A percentile compares a stretch with the other conserved stretches of the same genome.
phyloP scores from a whole-genome alignment of 1,140 invertebrate genomes.

The Calycopis cecrops region DNA sequence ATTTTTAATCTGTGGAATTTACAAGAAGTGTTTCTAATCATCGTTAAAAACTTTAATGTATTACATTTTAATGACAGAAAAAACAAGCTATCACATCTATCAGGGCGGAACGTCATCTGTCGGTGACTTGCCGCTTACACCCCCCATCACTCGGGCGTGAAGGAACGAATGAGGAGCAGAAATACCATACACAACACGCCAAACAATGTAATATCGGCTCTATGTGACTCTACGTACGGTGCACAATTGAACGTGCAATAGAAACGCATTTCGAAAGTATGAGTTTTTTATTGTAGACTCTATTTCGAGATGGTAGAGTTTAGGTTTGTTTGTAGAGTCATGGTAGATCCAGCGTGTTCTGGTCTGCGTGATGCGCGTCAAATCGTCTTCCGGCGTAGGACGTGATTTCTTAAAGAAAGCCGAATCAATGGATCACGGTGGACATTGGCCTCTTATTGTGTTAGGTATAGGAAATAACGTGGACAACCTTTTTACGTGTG shows the following conservation, averaged over 20 bases:
- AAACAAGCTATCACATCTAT: slow-evolving; percentile 49
- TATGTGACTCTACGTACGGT: slow-evolving; percentile 11
- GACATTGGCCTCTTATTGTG: slow-evolving; percentile 65
- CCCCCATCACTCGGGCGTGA: slow-evolving; percentile 31
- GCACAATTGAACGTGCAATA: neutral
- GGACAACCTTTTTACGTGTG: too few species aligned
- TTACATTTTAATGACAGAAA: slow-evolving; percentile 17
- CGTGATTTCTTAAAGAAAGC: slow-evolving; percentile 72
- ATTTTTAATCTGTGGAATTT: too few species aligned
- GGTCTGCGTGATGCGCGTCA: slow-evolving; percentile 51
- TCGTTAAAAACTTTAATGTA: slow-evolving; percentile 3
- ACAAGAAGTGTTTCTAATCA: too few species aligned
- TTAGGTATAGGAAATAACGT: too few species aligned
- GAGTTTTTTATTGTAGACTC: neutral
- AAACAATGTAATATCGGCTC: slow-evolving; percentile 24
- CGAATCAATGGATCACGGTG: slow-evolving; percentile 62
- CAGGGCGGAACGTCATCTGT: slow-evolving; percentile 37
- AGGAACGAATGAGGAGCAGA: slow-evolving; percentile 27
- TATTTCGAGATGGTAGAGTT: slow-evolving; percentile 17
- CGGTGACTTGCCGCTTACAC: slow-evolving; percentile 34
- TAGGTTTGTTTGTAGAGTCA: slow-evolving; percentile 15
- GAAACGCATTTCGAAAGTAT: neutral
- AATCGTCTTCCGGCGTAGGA: slow-evolving; percentile 68
- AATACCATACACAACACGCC: slow-evolving; percentile 21
- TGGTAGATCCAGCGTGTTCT: slow-evolving; percentile 18